Base-by-base conservation (phyloP, 35 echinoderm and acorn worm genomes). In the Heliocidaris erythrogramma region DNA sequence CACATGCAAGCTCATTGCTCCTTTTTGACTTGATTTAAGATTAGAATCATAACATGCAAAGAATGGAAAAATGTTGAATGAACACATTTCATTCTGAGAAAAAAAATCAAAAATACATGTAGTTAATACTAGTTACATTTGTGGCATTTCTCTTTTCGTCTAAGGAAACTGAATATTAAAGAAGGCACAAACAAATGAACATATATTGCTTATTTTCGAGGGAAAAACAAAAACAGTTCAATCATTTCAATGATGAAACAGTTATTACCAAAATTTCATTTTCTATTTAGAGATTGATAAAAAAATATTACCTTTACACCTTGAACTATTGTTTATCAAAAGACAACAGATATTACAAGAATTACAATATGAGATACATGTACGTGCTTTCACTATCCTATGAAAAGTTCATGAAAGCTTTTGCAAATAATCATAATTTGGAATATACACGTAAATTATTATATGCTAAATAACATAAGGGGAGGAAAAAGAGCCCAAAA, bases 151-250 rank as follows among this genome's bases (percentile, higher is more conserved):
- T 89, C 87, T 89, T 48, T 89, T 89, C 11, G 29, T 4, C 30
- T 32, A 18, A 89, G 47, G 47, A 89, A 35, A 47, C 30, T 47
- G 21, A 24, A 89, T 47, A 18, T 48, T 48, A 32, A 89, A 89
- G 31, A 89, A 89, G 87, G 87, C 87, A 89, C 87, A 47, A 32
- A 89, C 87, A 89, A 32, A 89, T 9, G 30, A 86, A 29, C 32
- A 89, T 6, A 89, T 89, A 89, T 89, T 89, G 87, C 87, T 78
- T n/a, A 78, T 78, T 27, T n/a, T 78, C 65, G 8, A 78, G 17
- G 65, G 65, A 7, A 78, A 78, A 21, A 78, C 17, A 27, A 78
- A 78, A 27, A n/a, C 7, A 42, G 1, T 42, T 42, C 35, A 42
- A 42, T 7, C 27, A 78, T 78, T 78, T 78, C 65, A 21, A 27